Evolutionary conservation across 2,113 vertebrate genomes (phyloP), one percentile per base, ranked within the genome.

Genomic region (Calyptomena viridis): DNA sequence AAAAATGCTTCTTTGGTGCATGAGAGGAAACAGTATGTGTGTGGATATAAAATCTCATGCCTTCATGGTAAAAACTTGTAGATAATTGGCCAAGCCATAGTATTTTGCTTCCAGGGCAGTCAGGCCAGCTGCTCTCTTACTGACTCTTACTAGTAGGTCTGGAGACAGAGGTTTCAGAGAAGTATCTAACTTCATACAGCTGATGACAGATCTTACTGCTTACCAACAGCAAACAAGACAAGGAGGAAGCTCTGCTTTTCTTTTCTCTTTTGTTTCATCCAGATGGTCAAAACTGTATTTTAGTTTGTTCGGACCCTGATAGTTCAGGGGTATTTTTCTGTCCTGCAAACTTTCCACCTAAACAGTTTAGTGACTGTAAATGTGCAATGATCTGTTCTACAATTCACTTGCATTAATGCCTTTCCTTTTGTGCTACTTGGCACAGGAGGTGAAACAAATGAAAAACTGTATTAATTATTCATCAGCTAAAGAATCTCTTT

Each of bases 391-490:
- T 92, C 9, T 9, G n/a, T 68, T 94, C 67, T 93, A 46, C 19
- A 17, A 84, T 93, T 64, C 49, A 44, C 90, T 92, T 27, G 0
- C 53, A 69, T 90, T 87, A 82, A 88, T 93, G 68, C 39, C 68
- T 96, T 90, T 46, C 68, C 53, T 86, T 91, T 75, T 86, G 52
- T 94, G 28, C 33, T 91, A 22, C 53, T 94, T 94, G 74, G 56
- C 40, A 13, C 66, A 75, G 1, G 14, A 90, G 60, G 90, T 94
- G 71, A 96, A 96, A 94, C 80, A 95, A 96, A 93, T 94, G 64
- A 94, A 94, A 53, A 89, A 69, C 31, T 67, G 30, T 58, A 83
- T 97, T 89, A 90, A 92, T 97, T 97, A 96, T 96, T 95, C 74
- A 92, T 77, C n/a, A 83, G n/a, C 50, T 13, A 3, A 87, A 90